Conservation (phyloP, 2,113 vertebrate genomes). For the Rallus limicola region DNA sequence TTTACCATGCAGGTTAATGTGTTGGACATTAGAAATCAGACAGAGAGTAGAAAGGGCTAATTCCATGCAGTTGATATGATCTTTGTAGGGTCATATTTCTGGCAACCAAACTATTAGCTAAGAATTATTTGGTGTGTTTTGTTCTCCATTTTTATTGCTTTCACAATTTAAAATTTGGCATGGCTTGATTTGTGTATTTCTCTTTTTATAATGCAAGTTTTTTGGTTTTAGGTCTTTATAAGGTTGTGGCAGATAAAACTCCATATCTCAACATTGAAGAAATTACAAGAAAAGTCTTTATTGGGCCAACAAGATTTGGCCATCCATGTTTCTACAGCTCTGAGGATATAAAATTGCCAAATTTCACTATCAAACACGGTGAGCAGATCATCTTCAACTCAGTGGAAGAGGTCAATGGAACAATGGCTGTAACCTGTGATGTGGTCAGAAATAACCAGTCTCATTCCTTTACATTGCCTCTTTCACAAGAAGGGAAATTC, state of each 20-base stretch:
- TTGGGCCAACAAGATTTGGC: constrained; percentile 72
- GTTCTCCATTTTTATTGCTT: background rate
- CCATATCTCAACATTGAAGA: constrained; percentile 79
- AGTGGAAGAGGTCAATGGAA: constrained; percentile 56
- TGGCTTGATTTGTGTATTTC: background rate
- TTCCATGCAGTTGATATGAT: background rate
- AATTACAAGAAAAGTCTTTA: constrained; percentile 74
- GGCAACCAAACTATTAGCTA: background rate
- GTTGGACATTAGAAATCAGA: background rate
- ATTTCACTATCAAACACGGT: constrained; percentile 58
- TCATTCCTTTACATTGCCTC: constrained; percentile 72
- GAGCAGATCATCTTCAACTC: constrained; percentile 77
- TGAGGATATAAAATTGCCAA: constrained; percentile 63
- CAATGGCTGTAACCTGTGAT: constrained; percentile 66
- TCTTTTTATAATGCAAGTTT: constrained; percentile 30
- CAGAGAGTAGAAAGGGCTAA: background rate
- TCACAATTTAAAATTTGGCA: background rate
- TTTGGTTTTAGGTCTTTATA: constrained; percentile 81
- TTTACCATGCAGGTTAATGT: background rate
- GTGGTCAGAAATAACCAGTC: constrained; percentile 63
- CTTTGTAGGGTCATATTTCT: background rate
- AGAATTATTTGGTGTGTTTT: background rate
- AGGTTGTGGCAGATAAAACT: constrained; percentile 78
- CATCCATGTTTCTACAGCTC: constrained; percentile 77
- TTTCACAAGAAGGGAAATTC: constrained; percentile 81